Conservation (phyloP, 2,113 vertebrate species). For the Lethenteron camtschaticum region DNA sequence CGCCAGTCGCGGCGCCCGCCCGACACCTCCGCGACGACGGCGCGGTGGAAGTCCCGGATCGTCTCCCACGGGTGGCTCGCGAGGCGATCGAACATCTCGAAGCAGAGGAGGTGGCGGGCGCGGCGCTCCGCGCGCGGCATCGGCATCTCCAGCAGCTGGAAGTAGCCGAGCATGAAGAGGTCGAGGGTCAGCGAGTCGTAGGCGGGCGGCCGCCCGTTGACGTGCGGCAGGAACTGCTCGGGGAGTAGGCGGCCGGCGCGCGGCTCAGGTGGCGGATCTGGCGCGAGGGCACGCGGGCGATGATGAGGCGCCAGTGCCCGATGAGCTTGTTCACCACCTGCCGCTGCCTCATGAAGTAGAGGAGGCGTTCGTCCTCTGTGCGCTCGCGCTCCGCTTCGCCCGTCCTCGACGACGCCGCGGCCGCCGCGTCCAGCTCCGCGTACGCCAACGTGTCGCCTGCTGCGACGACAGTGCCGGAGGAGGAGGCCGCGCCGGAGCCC, state of each 20-base stretch:
- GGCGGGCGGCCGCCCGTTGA: conserved; percentile 31
- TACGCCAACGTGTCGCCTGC: conserved; percentile 12
- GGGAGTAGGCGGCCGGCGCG: conserved; percentile 56
- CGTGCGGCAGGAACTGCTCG: conserved; percentile 63
- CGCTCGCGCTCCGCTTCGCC: conserved; percentile 9
- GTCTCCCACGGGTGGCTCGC: conserved; percentile 61
- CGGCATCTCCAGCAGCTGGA: conserved; percentile 87
- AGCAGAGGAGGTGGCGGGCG: conserved; percentile 82
- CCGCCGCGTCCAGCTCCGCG: conserved; percentile 6
- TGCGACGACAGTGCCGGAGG: conserved; percentile 9
- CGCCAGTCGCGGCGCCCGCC: conserved; percentile 41
- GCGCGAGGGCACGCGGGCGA: conserved; percentile 41
- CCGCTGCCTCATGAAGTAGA: conserved; percentile 54
- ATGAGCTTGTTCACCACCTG: conserved; percentile 54
- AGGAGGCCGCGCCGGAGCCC: not conserved
- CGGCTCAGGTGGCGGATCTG: conserved; percentile 39
- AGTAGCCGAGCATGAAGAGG: conserved; percentile 96
- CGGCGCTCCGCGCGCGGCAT: conserved; percentile 62
- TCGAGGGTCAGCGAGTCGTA: conserved; percentile 68
- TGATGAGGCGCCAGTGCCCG: conserved; percentile 56
- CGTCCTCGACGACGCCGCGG: not conserved
- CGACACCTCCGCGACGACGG: conserved; percentile 51
- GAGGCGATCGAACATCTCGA: conserved; percentile 85
- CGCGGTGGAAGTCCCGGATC: conserved; percentile 61
- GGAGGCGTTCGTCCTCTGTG: conserved; percentile 24